Evolutionary conservation across 30 jellyfish, hydroid and myxozoan genomes (phyloP).

Genomic region (Pelagia noctiluca): DNA sequence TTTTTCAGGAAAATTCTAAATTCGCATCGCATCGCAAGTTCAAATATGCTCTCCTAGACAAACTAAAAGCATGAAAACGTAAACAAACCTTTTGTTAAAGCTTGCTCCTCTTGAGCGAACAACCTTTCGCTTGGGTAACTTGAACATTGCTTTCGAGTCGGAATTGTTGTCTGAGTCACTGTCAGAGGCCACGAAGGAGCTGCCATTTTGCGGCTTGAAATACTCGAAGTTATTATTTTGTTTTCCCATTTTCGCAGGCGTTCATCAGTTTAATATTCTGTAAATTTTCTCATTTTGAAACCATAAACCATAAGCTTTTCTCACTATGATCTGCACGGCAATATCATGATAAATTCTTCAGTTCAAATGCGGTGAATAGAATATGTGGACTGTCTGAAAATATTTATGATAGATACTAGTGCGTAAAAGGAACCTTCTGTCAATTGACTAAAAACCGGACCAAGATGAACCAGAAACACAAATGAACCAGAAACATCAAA

Average conservation of each 20-base stretch:
- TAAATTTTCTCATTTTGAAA: background rate
- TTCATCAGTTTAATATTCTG: background rate
- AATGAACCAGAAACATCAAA: too few species aligned
- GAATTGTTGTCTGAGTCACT: conserved; percentile 78
- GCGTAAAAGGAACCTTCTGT: too few species aligned
- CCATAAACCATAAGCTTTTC: too few species aligned
- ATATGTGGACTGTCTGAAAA: too few species aligned
- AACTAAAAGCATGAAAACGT: background rate
- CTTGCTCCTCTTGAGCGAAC: conserved; percentile 51
- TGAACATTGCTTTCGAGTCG: conserved; percentile 74
- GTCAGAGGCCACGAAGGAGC: conserved; percentile 52
- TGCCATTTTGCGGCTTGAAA: conserved; percentile 85
- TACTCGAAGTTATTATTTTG: conserved; percentile 68
- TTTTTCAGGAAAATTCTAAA: too few species aligned
- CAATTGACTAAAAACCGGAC: too few species aligned
- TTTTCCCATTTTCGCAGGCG: conserved; percentile 41
- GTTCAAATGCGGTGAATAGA: too few species aligned
- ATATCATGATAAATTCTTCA: too few species aligned
- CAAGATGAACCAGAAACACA: too few species aligned
- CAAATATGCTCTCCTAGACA: background rate
- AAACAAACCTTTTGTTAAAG: conserved; percentile 41
- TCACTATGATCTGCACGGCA: too few species aligned
- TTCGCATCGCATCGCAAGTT: too few species aligned
- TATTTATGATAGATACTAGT: too few species aligned
- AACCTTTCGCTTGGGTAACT: conserved; percentile 66